Evolutionary conservation across 2,888 invertebrate genomes (phyloP).

Genomic region (Drosophila bunnanda): DNA sequence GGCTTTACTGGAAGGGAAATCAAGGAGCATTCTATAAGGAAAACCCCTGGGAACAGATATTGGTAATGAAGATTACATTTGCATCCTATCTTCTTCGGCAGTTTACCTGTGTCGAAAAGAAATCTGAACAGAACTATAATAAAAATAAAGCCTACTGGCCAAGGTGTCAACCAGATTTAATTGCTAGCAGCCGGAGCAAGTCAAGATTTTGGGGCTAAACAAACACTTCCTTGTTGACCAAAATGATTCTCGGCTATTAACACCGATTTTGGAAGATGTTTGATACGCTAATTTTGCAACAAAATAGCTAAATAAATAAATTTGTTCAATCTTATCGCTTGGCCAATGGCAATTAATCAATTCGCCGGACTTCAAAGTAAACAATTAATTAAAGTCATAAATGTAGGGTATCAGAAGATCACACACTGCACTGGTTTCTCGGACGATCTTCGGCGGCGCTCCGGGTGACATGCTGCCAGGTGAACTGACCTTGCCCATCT

Average conservation of each 20-base stretch:
- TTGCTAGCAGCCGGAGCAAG: neutral
- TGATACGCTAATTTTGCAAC: slow-evolving; percentile 26
- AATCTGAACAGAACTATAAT: neutral
- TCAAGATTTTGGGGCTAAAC: neutral
- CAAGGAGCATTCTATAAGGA: neutral
- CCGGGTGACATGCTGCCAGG: slow-evolving; percentile 39
- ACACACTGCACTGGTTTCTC: slow-evolving; percentile 15
- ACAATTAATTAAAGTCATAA: slow-evolving; percentile 45
- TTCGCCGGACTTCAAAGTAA: slow-evolving; percentile 36
- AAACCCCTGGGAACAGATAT: too few species aligned
- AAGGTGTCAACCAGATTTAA: slow-evolving; percentile 13
- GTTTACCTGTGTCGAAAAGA: slow-evolving; percentile 2
- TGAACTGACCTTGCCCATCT: slow-evolving; percentile 75
- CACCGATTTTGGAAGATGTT: slow-evolving; percentile 31
- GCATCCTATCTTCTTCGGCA: neutral
- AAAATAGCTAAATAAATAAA: slow-evolving; percentile 22
- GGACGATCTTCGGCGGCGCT: slow-evolving; percentile 43
- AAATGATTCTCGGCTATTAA: slow-evolving; percentile 37
- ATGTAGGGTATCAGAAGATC: slow-evolving; percentile 48
- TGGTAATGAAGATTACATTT: neutral
- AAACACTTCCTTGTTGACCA: slow-evolving; percentile 21
- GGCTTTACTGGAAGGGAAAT: neutral
- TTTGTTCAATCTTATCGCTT: slow-evolving; percentile 31
- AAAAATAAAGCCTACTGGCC: neutral
- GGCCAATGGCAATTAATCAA: slow-evolving; percentile 38